These are phyloP conservation scores for Diarsia mendica DNA, from an alignment of 2,888 invertebrate species.

Conservation along the genomic window DNA sequence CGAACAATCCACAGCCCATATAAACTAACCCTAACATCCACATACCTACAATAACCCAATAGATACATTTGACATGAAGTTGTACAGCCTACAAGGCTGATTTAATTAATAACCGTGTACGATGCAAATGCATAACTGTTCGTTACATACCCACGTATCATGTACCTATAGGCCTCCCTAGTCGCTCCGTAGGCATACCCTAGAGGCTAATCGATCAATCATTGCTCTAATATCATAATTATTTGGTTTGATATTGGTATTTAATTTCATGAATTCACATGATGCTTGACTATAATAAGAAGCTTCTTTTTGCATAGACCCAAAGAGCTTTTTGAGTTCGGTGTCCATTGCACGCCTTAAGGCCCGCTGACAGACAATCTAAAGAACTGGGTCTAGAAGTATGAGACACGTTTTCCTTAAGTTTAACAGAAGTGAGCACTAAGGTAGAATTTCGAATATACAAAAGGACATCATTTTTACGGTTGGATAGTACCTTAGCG, in stretches of 20 bases:
- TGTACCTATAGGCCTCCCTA: conserved; percentile 1
- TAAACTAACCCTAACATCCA: neutral
- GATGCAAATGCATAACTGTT: conserved; percentile 61
- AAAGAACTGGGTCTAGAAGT: neutral
- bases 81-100: conserved; percentile 30
- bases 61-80: conserved; percentile 5
- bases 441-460: neutral
- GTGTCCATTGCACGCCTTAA: no score
- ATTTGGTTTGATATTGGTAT: conserved; percentile 11
- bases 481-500: neutral
- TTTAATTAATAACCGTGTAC: conserved; percentile 64
- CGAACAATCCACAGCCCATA: no score
- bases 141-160: conserved; percentile 24
- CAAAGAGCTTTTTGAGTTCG: no score
- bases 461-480: neutral
- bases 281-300: neutral
- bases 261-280: neutral
- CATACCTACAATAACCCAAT: conserved; percentile 5
- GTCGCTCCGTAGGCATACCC: conserved; percentile 11
- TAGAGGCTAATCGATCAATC: conserved; percentile 34
- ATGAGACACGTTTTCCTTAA: neutral
- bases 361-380: no score
- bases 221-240: conserved; percentile 27
- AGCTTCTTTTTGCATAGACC: neutral
- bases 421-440: neutral